Evolutionary conservation across 2,888 invertebrate species (phyloP).

Genomic region (Eubasilissa splendida): DNA sequence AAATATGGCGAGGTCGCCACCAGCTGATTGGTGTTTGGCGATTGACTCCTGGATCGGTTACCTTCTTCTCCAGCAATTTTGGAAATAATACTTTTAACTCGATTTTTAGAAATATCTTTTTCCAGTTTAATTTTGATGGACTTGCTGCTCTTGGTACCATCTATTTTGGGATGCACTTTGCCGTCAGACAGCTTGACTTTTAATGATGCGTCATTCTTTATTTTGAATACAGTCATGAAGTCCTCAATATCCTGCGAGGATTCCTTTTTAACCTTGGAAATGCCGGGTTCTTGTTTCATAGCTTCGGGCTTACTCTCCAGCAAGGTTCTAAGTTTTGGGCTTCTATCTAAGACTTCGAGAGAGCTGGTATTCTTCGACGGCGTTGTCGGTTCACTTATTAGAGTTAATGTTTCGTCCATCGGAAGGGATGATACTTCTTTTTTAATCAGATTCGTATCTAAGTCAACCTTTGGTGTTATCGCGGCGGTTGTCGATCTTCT

Average conservation of each 20-base stretch:
- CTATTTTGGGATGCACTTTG: not conserved
- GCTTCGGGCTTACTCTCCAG: constrained; percentile 61
- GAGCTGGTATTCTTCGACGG: constrained; percentile 10
- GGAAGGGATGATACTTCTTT: constrained; percentile 59
- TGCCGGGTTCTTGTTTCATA: constrained; percentile 1
- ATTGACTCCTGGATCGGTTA: constrained; percentile 26
- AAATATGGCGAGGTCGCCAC: no score
- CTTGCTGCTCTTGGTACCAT: not conserved
- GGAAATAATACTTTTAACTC: constrained; percentile 28
- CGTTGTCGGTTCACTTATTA: not conserved
- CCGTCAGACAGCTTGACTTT: not conserved
- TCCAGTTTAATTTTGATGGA: constrained; percentile 11
- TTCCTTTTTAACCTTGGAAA: not conserved
- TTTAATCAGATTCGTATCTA: constrained; percentile 63
- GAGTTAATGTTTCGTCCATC: constrained; percentile 58
- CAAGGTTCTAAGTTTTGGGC: constrained; percentile 67
- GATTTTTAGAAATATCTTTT: constrained; percentile 35
- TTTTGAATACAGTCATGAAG: constrained; percentile 26
- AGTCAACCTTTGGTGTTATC: constrained; percentile 66
- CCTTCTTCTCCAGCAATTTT: constrained; percentile 31
- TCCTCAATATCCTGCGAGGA: constrained; percentile 37
- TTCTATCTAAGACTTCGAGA: constrained; percentile 61
- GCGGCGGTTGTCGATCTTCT: constrained; percentile 61
- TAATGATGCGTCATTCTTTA: constrained; percentile 14
- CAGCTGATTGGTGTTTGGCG: not conserved